Base-by-base conservation (phyloP, 2,888 invertebrate species). In the Drosophila vallismaia region DNA sequence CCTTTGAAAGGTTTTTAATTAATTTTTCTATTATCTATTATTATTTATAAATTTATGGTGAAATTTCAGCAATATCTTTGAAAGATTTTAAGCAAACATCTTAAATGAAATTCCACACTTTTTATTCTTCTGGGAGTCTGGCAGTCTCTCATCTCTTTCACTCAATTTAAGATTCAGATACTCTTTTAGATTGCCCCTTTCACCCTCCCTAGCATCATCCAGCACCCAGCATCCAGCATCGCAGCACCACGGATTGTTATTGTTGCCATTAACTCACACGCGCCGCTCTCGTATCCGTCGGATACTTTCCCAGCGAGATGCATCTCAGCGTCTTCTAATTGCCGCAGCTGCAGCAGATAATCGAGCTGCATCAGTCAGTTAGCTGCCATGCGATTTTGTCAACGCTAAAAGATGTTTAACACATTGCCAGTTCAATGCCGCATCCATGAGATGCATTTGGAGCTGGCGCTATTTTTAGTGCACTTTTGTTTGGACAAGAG, bases 351-450 rank as follows among this genome's bases (percentile, higher is more conserved):
- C 85, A 69, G 45, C 46, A 28, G 59, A 45, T 45, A 59, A 33
- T 59, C 33, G 51, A 26, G 33, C 33, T 9, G 40, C 26, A 26
- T 38, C 51, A 52, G 9, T 7, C 10, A 33, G 36, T 44, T 44
- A 62, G 46, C 45, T 63, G 66, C 62, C 66, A 62, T 77, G 81
- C 88, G 76, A 86, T 86, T 88, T 86, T 88, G 89, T 82, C 82
- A 84, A 86, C 79, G 77, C 76, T 71, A 88, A 88, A 88, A 86
- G 89, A 88, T 76, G 82, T 86, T 82, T 85, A 88, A 89, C 89
- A 89, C 80, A 89, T 87, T 87, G 88, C 86, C 59, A 60, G 58
- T 12, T 6, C 8, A 28, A 42, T 33, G 49, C 24, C 58, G 53
- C 58, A 73, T 42, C 67, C 75, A 33, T 24, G 50, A 64, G 68